Base-by-base conservation (phyloP, 2,113 vertebrate genomes). In the Zootoca vivipara region DNA sequence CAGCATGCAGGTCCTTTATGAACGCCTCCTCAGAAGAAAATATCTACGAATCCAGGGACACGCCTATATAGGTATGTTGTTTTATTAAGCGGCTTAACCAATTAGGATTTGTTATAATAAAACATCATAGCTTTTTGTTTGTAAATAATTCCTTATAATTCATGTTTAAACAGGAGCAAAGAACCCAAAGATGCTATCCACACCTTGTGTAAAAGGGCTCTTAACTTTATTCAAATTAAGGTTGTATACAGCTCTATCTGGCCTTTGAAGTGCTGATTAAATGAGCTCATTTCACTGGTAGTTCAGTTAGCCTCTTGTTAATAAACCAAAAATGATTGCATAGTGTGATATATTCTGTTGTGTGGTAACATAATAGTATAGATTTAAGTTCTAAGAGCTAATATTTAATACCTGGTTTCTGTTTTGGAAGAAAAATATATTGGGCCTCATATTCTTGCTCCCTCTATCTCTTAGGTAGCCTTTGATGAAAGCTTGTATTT, bases 1-100 rank as follows among this genome's bases (percentile, higher is more conserved):
- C 98, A 99, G 98, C 98, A 99, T 98, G 98, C 99, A 99, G 97
- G 98, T 99, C 97, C 98, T 99, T 97, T 99, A 99, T 98, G 98
- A 99, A 93, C 96, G 98, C 96, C 98, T 99, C 96, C 98, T 99
- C 97, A 99, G 99, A 99, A 99, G 99, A 99, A 98, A 99, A 96
- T 98, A 98, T 95, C 98, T 98, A 96, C 96, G 97, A 97, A 94
- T 97, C 96, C 97, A 98, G 97, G 98, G 97, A 95, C 97, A 97
- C 98, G 96, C 97, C 97, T 97, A 96, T 97, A 97, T 99, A 98
- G 99, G 99, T 99, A 99, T 96, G 99, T 99, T 97, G 94, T 75
- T 93, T 88, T 83, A 35, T 64, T 93, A 95, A 93, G 90, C 92
- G 95, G 96, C 90, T 93, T 95, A 94, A 97, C 85, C 95, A 93